Percentiles rank a stretch among this genome's conserved stretches.
Evolutionary conservation across 2,888 invertebrate species (phyloP).

Genomic region (Drosophila atripex): DNA sequence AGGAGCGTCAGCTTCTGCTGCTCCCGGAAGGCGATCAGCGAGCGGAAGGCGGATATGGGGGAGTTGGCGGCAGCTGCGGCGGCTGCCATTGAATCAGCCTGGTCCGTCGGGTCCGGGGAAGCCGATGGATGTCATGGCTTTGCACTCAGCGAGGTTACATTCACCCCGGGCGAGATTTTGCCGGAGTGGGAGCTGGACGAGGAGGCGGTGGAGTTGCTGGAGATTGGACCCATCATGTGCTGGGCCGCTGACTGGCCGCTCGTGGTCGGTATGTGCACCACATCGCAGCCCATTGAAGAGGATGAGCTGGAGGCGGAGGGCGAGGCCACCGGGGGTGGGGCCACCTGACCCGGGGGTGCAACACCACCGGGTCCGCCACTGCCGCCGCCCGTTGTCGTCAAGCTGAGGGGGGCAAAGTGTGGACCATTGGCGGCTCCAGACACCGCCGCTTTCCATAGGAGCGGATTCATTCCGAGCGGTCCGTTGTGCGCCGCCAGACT

Average conservation of each 20-base stretch:
- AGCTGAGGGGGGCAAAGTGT: conserved; percentile 83
- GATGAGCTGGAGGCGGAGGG: conserved; percentile 85
- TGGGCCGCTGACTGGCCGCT: conserved; percentile 56
- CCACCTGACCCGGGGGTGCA: conserved; percentile 62
- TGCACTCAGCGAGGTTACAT: conserved; percentile 79
- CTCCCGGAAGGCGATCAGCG: conserved; percentile 82
- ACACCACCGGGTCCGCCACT: conserved; percentile 7
- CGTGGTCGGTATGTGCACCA: conserved; percentile 79
- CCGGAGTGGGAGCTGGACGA: conserved; percentile 83
- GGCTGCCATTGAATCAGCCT: conserved; percentile 25
- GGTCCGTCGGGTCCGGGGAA: conserved; percentile 62
- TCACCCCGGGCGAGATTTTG: conserved; percentile 82
- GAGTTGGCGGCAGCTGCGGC: conserved; percentile 52
- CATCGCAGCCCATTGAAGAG: conserved; percentile 83
- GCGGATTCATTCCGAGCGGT: conserved; percentile 82
- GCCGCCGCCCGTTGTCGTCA: conserved; percentile 79
- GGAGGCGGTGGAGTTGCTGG: conserved; percentile 82
- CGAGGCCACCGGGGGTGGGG: conserved; percentile 84
- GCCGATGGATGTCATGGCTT: conserved; percentile 83
- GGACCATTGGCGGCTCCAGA: conserved; percentile 81
- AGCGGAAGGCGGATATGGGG: conserved; percentile 82
- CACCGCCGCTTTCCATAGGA: conserved; percentile 83
- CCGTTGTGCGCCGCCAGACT: conserved; percentile 84
- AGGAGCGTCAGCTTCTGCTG: conserved; percentile 82
- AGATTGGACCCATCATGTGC: conserved; percentile 80